phyloP scores from a whole-genome alignment of 2,113 vertebrate genomes.

The Xenopus laevis region DNA sequence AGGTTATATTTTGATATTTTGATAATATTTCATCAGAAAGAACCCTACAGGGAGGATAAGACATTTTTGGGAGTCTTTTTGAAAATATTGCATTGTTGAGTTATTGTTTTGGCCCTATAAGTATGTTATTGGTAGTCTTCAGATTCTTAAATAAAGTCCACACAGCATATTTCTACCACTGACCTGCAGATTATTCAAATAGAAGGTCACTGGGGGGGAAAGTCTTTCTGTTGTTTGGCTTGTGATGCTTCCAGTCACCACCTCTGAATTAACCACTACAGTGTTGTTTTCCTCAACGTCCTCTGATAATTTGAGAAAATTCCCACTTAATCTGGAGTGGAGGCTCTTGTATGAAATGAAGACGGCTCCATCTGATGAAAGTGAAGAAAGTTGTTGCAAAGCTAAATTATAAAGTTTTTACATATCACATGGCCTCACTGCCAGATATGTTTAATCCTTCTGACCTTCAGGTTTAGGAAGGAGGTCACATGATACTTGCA shows the following conservation, averaged over 20 bases:
- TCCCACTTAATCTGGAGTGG: background rate
- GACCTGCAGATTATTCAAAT: background rate
- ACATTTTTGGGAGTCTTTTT: too few species aligned
- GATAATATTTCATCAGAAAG: too few species aligned
- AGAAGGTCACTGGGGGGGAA: background rate
- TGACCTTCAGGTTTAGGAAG: background rate
- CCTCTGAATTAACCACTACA: background rate
- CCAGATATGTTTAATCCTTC: background rate
- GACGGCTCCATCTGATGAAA: background rate
- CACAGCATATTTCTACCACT: too few species aligned
- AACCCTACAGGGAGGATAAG: too few species aligned
- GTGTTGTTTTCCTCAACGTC: too few species aligned
- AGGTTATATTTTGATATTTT: too few species aligned
- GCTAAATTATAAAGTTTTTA: background rate
- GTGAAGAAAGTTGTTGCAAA: background rate
- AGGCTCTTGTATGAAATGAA: constrained; percentile 7
- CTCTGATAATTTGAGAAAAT: background rate
- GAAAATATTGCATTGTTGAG: too few species aligned
- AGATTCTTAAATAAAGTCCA: too few species aligned
- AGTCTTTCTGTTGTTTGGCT: background rate
- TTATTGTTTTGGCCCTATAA: too few species aligned
- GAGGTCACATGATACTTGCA: background rate
- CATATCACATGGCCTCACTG: too few species aligned
- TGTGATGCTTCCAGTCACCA: background rate
- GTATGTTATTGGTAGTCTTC: too few species aligned